Base-by-base conservation (phyloP, 2,797 vertebrate species). In the Aplochiton taeniatus region DNA sequence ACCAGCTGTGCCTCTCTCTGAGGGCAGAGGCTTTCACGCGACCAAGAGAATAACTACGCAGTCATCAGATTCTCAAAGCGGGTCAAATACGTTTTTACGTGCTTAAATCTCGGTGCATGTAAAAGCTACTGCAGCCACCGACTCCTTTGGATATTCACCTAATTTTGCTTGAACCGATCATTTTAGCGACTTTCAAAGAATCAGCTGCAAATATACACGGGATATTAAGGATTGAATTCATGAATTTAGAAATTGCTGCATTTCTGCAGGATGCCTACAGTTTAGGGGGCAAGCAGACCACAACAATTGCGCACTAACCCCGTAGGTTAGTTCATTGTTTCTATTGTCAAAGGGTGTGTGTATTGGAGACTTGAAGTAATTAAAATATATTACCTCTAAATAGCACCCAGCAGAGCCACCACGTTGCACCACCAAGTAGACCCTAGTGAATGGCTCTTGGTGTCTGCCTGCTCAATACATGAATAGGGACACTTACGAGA, bases 1-100 rank as follows among this genome's bases (percentile, higher is more conserved):
- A 85, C 85, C 89, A 91, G 90, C 91, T 92, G 89, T 83, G 85
- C 62, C 70, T 77, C 68, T 73, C 31, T 72, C 55, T 69, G 66
- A 76, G 77, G 78, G 58, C 70, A 48, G 44, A 65, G 69, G 61
- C 73, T 79, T 79, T 64, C 66, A 79, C 54, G 65, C 65, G 74
- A 82, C 75, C 71, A 80, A 59, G 74, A 77, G 50, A 68, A 78
- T 66, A 74, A 81, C 42, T 70, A 65, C 80, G 58, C 68, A 76
- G 70, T 87, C 83, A 69, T 82, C 81, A 81, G 77, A 80, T 86
- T 78, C 72, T 77, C 72, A 45, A 64, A 70, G 71, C 63, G 56
- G 20, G 65, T 75, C 69, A 70, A 50, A 72, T 72, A 69, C 71
- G 64, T 75, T 78, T 84, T 63, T 66, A 70, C 75, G 65, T 70